Evolutionary conservation across 2,888 invertebrate genomes (phyloP), one percentile per base, ranked within the genome.

Genomic region (Arctia plantaginis): DNA sequence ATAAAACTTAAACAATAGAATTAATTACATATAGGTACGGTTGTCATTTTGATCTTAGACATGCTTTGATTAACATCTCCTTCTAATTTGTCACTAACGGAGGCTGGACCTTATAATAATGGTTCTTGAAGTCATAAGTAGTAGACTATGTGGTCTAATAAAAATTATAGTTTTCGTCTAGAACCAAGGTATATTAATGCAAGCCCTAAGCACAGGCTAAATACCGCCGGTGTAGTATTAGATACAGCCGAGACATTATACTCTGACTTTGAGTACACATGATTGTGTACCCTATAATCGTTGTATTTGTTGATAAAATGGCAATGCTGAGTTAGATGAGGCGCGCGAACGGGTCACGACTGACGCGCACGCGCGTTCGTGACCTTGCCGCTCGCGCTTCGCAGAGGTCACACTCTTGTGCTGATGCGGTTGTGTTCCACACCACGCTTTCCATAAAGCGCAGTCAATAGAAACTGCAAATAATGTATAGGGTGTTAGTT

Each of bases 341-440:
- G 93, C 93, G 90, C 93, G 92, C 92, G 94, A 93, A 91, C 96
- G 94, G 95, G 96, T 96, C 95, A 95, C 95, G 95, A 95, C 91
- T 91, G 90, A 90, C 88, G 90, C 92, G 94, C 94, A 95, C 95
- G 95, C 95, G 95, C 93, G 95, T 93, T 95, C 95, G 94, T 95
- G 95, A 95, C 95, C 95, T 95, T 95, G 95, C 93, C 91, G 93
- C 92, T 93, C 91, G 93, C 93, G 93, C 93, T 89, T 91, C 88
- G 86, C 92, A 93, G 94, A 95, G 94, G 95, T 94, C 94, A 92
- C 91, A 91, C 90, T 92, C 89, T 91, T 90, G 92, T 91, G 92
- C 90, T 92, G 94, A 94, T 94, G 94, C 93, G 92, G 91, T 82
- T 84, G 88, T 89, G 89, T 86, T 88, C 86, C 87, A 84, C 79